These are phyloP conservation scores for Scylla paramamosain DNA, from an alignment of 1,140 invertebrate genomes.

Conservation along the genomic window DNA sequence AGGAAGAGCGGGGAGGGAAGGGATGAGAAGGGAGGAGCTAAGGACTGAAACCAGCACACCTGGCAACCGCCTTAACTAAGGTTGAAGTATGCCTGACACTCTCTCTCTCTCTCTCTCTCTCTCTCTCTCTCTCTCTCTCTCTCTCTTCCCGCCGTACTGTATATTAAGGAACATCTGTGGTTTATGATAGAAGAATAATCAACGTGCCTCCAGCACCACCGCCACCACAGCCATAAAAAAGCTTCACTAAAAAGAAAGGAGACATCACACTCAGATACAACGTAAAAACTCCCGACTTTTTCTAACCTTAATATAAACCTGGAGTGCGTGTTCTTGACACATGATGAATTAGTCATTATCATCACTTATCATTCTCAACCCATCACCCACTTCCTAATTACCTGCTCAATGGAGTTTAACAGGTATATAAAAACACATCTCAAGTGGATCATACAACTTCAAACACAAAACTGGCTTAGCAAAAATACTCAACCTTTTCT, in stretches of 20 bases:
- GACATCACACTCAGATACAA: too few species aligned
- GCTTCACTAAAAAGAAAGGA: too few species aligned
- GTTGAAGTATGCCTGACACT: background rate
- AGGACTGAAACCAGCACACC: background rate
- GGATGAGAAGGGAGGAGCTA: background rate
- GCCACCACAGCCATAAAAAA: too few species aligned
- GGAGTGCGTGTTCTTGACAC: too few species aligned
- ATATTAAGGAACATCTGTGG: background rate
- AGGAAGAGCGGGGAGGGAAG: background rate
- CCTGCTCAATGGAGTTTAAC: too few species aligned
- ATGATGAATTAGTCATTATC: too few species aligned
- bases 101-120: constrained; percentile 8
- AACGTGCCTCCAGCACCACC: background rate
- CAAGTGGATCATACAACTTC: too few species aligned
- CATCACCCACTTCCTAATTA: too few species aligned
- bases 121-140: constrained; percentile 1
- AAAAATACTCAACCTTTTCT: background rate
- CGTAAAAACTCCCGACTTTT: too few species aligned
- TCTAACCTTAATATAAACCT: too few species aligned
- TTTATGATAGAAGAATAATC: background rate
- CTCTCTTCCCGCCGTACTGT: background rate
- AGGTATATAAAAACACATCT: too few species aligned
- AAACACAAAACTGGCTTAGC: background rate
- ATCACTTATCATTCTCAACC: too few species aligned
- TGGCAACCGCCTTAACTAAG: background rate